Percentiles rank a stretch among this genome's conserved stretches.
Conservation (phyloP, 2,888 invertebrate species). For the Drosophila parthenogenetica region DNA sequence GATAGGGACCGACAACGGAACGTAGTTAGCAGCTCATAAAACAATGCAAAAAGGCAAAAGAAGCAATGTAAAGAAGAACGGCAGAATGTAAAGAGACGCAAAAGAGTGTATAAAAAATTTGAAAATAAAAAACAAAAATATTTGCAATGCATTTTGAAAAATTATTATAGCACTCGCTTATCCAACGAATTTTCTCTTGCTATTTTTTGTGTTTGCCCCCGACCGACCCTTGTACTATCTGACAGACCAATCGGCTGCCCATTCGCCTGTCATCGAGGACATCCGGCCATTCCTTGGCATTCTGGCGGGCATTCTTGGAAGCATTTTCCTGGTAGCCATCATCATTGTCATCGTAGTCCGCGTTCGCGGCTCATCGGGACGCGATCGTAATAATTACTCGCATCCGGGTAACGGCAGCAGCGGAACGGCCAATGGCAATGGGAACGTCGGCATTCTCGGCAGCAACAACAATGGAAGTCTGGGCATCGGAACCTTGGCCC, state of each 20-base stretch:
- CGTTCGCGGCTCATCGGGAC: constrained; percentile 85
- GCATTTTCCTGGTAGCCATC: constrained; percentile 86
- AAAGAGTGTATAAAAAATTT: constrained; percentile 2
- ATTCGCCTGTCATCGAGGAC: constrained; percentile 86
- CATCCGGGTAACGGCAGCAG: constrained; percentile 78
- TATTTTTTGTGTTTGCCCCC: constrained; percentile 10
- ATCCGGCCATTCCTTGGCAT: constrained; percentile 87
- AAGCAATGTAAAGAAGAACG: constrained; percentile 11
- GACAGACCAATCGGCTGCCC: constrained; percentile 84
- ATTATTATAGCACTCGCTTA: constrained; percentile 46
- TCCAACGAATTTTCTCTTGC: constrained; percentile 35
- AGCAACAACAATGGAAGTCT: constrained; percentile 79
- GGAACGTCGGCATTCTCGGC: constrained; percentile 64
- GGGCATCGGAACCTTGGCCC: constrained; percentile 81
- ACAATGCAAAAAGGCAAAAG: constrained; percentile 55
- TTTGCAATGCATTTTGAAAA: constrained; percentile 50
- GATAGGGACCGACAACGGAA: constrained; percentile 53
- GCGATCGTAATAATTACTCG: constrained; percentile 85
- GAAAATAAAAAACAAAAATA: constrained; percentile 35
- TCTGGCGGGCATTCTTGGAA: constrained; percentile 86
- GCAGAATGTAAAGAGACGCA: neutral
- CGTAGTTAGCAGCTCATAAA: constrained; percentile 81
- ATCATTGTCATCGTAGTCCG: constrained; percentile 86
- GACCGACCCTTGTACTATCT: neutral
- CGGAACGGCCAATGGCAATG: constrained; percentile 70